phyloP scores from a whole-genome alignment of 1,140 invertebrate genomes.

The Archivesica marissinica region DNA sequence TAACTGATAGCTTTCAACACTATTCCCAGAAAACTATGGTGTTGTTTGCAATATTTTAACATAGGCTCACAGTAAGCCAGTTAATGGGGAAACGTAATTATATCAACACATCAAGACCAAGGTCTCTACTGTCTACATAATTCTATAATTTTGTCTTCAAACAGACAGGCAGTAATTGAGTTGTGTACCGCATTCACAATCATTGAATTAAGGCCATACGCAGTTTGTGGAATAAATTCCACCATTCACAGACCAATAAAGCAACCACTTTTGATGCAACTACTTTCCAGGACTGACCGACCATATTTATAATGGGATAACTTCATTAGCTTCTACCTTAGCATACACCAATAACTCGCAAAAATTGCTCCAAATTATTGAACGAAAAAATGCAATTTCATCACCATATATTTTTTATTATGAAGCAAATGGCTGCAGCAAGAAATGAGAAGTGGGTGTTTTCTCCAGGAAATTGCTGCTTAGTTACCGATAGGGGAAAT shows the following conservation, averaged over 20 bases:
- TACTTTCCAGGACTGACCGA: not conserved
- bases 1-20: too few relatives aligned
- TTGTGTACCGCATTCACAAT: not conserved
- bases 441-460: too few relatives aligned
- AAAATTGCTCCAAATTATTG: too few relatives aligned
- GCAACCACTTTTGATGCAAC: too few relatives aligned
- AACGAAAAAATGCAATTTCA: too few relatives aligned
- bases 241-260: not conserved
- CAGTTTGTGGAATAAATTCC: not conserved
- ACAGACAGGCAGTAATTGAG: conserved; percentile 27
- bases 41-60: not conserved
- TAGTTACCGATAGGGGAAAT: too few relatives aligned
- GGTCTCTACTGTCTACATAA: conserved; percentile 13
- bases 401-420: too few relatives aligned
- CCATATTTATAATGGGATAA: not conserved
- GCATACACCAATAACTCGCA: not conserved
- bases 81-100: not conserved
- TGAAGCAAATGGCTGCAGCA: too few relatives aligned
- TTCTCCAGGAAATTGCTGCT: too few relatives aligned
- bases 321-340: not conserved
- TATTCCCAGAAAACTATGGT: not conserved
- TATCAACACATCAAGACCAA: conserved; percentile 33
- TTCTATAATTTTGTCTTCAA: conserved; percentile 31
- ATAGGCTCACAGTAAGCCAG: not conserved
- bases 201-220: conserved; percentile 10